These are phyloP conservation scores for rat (Rattus norvegicus) DNA, from an alignment of 2,113 vertebrate species.

Conservation along the genomic window GRCr8 NC_086030.1:15382001-15382500, in stretches of 20 bases:
- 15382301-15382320: slow-evolving; percentile 9
- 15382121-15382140: slow-evolving; percentile 25
- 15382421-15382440: background rate
- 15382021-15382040: background rate
- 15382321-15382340: slow-evolving; percentile 13
- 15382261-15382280: slow-evolving; percentile 7
- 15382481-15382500: background rate
- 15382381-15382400: background rate
- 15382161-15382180: background rate
- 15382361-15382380: slow-evolving; percentile 37
- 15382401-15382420: slow-evolving; percentile 54
- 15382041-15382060: slow-evolving; percentile 15
- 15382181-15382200: slow-evolving; percentile 12
- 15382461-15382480: background rate
- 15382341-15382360: slow-evolving; percentile 55
- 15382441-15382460: background rate
- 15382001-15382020: background rate
- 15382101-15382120: background rate
- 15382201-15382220: slow-evolving; percentile 19
- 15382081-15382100: background rate
- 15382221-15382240: slow-evolving; percentile 21
- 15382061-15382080: background rate
- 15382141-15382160: background rate
- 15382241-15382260: slow-evolving; percentile 1
- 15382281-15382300: slow-evolving; percentile 7